These are phyloP conservation scores for Arenaria interpres DNA, from an alignment of 2,113 vertebrate species.

Conservation along the genomic window DNA sequence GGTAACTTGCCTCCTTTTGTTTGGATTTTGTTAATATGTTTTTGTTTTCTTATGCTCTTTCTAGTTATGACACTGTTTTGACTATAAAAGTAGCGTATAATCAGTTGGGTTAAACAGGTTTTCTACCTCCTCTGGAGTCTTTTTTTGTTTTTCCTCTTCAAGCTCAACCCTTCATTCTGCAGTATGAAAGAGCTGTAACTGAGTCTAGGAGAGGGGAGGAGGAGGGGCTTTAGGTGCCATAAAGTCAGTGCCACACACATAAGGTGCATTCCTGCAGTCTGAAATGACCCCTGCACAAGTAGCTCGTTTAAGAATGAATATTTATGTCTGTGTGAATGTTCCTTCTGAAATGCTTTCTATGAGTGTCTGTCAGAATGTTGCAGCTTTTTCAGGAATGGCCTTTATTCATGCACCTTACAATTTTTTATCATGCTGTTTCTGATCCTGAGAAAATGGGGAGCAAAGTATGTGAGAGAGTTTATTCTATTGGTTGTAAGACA, in stretches of 20 bases:
- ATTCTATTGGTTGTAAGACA: background rate
- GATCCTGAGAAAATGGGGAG: slow-evolving; percentile 54
- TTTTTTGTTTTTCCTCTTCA: background rate
- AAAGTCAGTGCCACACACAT: slow-evolving; percentile 48
- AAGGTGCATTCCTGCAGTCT: slow-evolving; percentile 58
- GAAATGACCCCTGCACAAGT: slow-evolving; percentile 65
- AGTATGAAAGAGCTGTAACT: background rate
- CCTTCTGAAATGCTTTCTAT: slow-evolving; percentile 58
- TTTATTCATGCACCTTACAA: slow-evolving; percentile 59
- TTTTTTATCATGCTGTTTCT: slow-evolving; percentile 60
- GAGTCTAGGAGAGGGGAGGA: background rate
- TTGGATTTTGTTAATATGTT: background rate
- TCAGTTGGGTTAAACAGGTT: background rate
- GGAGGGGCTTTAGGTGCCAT: slow-evolving; percentile 29
- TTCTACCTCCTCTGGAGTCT: background rate
- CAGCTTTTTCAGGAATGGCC: slow-evolving; percentile 62
- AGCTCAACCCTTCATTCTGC: background rate
- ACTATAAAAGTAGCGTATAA: background rate
- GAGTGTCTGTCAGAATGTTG: slow-evolving; percentile 54
- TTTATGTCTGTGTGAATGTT: slow-evolving; percentile 57
- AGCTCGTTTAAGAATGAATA: slow-evolving; percentile 48
- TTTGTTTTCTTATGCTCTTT: background rate
- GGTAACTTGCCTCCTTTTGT: background rate
- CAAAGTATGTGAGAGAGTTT: slow-evolving; percentile 17
- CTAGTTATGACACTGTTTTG: background rate